Percentiles rank a stretch among this genome's conserved stretches.
Conservation (phyloP, 1,140 invertebrate species). For the Ladona fulva region DNA sequence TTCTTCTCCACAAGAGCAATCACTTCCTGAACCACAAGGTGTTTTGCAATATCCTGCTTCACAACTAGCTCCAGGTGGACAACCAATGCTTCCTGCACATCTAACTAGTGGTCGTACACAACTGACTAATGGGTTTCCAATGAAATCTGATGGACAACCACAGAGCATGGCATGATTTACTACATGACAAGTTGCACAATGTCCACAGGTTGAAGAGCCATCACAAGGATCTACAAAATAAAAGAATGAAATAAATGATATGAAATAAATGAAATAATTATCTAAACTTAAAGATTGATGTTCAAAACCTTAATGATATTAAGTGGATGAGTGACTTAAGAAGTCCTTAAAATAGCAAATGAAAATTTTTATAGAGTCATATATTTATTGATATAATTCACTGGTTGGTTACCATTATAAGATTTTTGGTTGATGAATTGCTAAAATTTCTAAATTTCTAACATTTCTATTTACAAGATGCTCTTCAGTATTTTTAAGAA, state of each 20-base stretch:
- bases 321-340: too few relatives aligned
- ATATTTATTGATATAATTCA: too few relatives aligned
- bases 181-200: conserved; percentile 72
- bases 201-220: conserved; percentile 57
- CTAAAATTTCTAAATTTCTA: too few relatives aligned
- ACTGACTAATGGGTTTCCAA: conserved; percentile 68
- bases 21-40: conserved; percentile 24
- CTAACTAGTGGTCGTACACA: conserved; percentile 56
- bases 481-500: too few relatives aligned
- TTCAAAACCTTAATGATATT: too few relatives aligned
- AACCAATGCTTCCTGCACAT: conserved; percentile 58
- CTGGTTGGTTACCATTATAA: too few relatives aligned
- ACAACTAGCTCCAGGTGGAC: conserved; percentile 40
- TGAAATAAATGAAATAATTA: too few relatives aligned
- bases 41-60: conserved; percentile 65
- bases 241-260: conserved; percentile 24
- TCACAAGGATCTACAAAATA: conserved; percentile 64
- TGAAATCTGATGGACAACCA: conserved; percentile 66
- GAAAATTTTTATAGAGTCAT: too few relatives aligned
- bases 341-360: too few relatives aligned
- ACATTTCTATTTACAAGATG: too few relatives aligned
- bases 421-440: too few relatives aligned
- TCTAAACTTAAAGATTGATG: too few relatives aligned
- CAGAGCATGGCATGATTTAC: conserved; percentile 75
- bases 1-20: conserved; percentile 31